Conservation (phyloP, 2,113 vertebrate genomes). For the Peromyscus maniculatus region DNA sequence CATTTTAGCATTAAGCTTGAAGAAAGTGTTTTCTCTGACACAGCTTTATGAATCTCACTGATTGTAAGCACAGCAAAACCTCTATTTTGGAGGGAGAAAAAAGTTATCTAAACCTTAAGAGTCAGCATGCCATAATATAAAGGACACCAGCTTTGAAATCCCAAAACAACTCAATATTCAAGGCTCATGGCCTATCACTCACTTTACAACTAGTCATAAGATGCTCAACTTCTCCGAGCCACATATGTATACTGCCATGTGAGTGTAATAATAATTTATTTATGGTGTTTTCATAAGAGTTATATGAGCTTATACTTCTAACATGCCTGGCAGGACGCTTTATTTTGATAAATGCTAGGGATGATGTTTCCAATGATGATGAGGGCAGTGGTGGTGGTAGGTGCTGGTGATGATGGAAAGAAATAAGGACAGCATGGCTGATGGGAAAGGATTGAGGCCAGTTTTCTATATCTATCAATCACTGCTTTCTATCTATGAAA, state of each 20-base stretch:
- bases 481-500: not conserved
- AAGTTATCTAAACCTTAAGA: not conserved
- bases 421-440: not conserved
- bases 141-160: not conserved
- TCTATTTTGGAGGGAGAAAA: not conserved
- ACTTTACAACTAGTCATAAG: not conserved
- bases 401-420: not conserved
- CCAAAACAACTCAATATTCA: not conserved
- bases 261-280: not conserved
- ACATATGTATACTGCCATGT: not conserved
- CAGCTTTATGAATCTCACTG: not conserved
- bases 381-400: not conserved
- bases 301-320: not conserved
- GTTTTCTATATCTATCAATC: not conserved
- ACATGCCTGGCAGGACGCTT: not conserved
- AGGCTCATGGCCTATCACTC: not conserved
- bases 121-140: not conserved
- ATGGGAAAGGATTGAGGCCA: not conserved
- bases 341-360: not conserved
- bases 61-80: not conserved
- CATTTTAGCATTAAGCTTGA: not conserved
- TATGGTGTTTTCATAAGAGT: not conserved
- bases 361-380: not conserved
- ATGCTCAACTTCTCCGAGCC: not conserved
- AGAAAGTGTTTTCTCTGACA: not conserved